Base-by-base conservation (phyloP, 2,888 invertebrate genomes). In the Acronicta aceris region DNA sequence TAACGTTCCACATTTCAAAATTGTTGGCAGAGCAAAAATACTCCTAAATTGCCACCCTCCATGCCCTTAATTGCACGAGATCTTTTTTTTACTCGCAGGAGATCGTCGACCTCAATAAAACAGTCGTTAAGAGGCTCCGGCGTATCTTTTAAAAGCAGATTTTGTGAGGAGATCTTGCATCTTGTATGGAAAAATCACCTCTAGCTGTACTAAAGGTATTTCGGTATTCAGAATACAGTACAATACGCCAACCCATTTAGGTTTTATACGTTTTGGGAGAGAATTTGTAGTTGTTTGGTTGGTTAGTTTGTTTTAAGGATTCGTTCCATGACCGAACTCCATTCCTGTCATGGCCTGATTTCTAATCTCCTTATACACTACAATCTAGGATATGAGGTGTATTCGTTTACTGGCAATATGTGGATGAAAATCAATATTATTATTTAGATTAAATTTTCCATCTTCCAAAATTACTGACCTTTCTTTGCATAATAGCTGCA, bases 61-160 rank as follows among this genome's bases (percentile, higher is more conserved):
- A 51, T 65, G 71, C 67, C 69, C 75, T 81, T 79, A 80, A 81
- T 83, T 81, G 76, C 72, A 68, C 59, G 48, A 59, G 69, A 69
- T 67, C 65, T 71, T 73, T 74, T 77, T 76, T 71, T 65, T 66
- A 78, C 68, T 72, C 71, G 59, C 59, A 52, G 17, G 49, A 78
- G 81, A 70, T 55, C 78, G 74, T 67, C 65, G 80, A 76, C 71
- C 79, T 71, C 71, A 71, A 78, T 79, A 77, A 78, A 80, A 78
- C 70, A 68, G 76, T 79, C 76, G 67, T 78, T 80, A 78, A 64
- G 65, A 68, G 59, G 54, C 56, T 65, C 45, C 50, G 42, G 33
- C 63, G 71, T 72, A 67, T 68, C 70, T 76, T 74, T 72, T 65
- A 69, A 69, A 71, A 65, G 65, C 62, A 65, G 65, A 74, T 72